A percentile compares a stretch with the other conserved stretches of the same genome.
Conservation (phyloP, 2,113 vertebrate genomes). For the Gymnocephalus cernua region DNA sequence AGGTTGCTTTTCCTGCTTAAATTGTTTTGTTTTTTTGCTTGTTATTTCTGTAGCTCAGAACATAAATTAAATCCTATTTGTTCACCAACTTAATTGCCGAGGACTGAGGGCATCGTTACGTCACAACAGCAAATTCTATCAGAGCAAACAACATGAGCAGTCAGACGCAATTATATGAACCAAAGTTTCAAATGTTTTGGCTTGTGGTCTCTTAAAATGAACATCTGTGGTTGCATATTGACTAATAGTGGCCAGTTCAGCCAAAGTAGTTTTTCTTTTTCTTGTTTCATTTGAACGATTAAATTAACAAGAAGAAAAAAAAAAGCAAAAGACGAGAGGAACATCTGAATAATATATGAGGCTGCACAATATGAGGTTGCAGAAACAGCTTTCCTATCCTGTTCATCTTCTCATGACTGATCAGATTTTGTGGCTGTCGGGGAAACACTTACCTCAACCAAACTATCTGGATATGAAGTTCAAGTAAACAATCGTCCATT, state of each 20-base stretch:
- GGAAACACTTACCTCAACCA: background rate
- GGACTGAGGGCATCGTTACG: background rate
- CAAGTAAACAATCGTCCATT: background rate
- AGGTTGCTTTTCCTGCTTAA: slow-evolving; percentile 9
- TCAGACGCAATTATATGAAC: background rate
- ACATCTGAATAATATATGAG: background rate
- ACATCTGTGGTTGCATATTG: background rate
- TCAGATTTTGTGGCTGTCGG: background rate
- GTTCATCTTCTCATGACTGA: background rate
- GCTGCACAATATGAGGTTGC: background rate
- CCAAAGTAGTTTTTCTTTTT: background rate
- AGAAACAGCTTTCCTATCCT: background rate
- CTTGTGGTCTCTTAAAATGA: background rate
- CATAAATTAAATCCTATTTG: background rate
- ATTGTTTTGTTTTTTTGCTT: background rate
- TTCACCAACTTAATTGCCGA: background rate
- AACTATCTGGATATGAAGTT: background rate
- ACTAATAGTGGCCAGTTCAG: background rate
- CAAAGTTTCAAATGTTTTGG: background rate
- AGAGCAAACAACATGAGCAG: background rate
- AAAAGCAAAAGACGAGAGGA: background rate
- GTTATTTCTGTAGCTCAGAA: background rate
- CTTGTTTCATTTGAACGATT: background rate
- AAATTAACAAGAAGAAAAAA: background rate
- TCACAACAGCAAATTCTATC: background rate